Evolutionary conservation across 1,140 invertebrate species (phyloP).

Genomic region (Brachystomella parvula): DNA sequence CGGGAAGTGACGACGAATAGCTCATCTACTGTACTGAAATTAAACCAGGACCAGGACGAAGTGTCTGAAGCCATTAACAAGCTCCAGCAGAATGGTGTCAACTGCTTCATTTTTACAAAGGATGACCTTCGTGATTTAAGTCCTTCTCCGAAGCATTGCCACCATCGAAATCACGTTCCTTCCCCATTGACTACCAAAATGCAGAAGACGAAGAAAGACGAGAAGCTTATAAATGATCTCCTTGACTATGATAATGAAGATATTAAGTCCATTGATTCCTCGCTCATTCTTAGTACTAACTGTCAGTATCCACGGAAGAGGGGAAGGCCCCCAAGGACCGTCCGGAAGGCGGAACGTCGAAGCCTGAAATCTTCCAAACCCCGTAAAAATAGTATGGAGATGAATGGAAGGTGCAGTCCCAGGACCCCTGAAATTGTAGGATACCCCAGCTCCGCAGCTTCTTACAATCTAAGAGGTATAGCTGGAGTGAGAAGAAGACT

Average conservation of each 20-base stretch:
- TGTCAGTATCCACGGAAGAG: too few species aligned
- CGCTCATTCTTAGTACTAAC: too few species aligned
- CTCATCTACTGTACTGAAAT: background rate
- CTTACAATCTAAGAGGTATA: too few species aligned
- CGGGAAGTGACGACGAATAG: background rate
- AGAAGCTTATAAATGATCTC: background rate
- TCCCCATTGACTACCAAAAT: background rate
- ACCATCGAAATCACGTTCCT: background rate
- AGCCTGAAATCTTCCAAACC: too few species aligned
- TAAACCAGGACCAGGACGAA: conserved; percentile 28
- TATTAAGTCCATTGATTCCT: background rate
- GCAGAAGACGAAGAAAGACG: background rate
- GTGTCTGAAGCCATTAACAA: conserved; percentile 21
- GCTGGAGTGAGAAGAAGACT: too few species aligned
- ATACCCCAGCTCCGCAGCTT: too few species aligned
- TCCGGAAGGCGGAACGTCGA: too few species aligned
- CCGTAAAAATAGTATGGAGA: too few species aligned
- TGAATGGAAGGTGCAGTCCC: too few species aligned
- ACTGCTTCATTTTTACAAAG: conserved; percentile 34
- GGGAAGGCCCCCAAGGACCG: too few species aligned
- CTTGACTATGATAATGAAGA: background rate
- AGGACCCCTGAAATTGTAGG: too few species aligned
- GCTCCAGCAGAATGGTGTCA: conserved; percentile 36
- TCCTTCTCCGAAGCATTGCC: too few species aligned
- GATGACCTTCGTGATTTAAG: conserved; percentile 28